These are phyloP conservation scores for Hippopotamus amphibius DNA, from an alignment of 2,113 vertebrate species.

Conservation along the genomic window DNA sequence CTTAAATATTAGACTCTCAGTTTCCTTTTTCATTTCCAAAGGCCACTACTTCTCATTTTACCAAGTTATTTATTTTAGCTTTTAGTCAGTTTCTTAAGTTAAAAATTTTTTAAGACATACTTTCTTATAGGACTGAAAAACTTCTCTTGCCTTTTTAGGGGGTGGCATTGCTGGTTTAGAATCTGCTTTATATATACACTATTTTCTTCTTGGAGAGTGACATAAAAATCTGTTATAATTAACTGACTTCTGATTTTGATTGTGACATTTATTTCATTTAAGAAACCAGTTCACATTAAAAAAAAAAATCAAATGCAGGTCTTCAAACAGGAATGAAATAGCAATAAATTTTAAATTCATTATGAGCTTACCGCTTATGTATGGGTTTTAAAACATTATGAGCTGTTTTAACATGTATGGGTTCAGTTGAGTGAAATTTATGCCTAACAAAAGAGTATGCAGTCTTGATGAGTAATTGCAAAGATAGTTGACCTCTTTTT, in stretches of 20 bases:
- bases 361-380: slow-evolving; percentile 32
- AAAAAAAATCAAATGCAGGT: slow-evolving; percentile 40
- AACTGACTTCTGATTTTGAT: slow-evolving; percentile 56
- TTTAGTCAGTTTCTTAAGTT: slow-evolving; percentile 45
- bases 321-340: slow-evolving; percentile 52
- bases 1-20: slow-evolving; percentile 74
- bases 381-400: not conserved
- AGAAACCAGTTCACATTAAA: slow-evolving; percentile 47
- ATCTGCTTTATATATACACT: not conserved
- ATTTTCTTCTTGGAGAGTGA: slow-evolving; percentile 56
- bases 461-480: slow-evolving; percentile 60
- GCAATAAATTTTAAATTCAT: slow-evolving; percentile 51
- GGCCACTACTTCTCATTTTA: not conserved
- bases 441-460: not conserved
- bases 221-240: slow-evolving; percentile 58
- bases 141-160: slow-evolving; percentile 13
- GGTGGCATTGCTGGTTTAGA: not conserved
- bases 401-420: slow-evolving; percentile 51
- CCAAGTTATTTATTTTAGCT: slow-evolving; percentile 60
- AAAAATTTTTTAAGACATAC: not conserved
- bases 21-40: slow-evolving; percentile 67
- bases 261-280: slow-evolving; percentile 48
- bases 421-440: slow-evolving; percentile 58
- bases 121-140: slow-evolving; percentile 64
- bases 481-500: slow-evolving; percentile 40